A percentile compares a stretch with the other conserved stretches of the same genome.
Conservation (phyloP, 2,888 invertebrate genomes). For the Lithosia quadra region DNA sequence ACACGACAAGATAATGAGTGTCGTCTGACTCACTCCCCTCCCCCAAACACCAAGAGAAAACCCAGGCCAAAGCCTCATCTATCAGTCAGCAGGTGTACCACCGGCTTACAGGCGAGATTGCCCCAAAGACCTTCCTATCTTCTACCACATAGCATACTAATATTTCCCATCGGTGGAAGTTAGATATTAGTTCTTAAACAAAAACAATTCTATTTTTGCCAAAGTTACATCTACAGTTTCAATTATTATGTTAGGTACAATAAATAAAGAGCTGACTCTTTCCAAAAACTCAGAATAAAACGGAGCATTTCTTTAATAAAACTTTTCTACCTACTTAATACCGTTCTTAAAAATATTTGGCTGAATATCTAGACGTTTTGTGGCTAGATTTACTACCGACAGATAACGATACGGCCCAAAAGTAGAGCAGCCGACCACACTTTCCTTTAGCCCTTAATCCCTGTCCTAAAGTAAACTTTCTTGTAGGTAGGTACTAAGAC, state of each 20-base stretch:
- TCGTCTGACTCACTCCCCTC: too few species aligned
- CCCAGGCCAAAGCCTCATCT: too few species aligned
- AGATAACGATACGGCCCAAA: conserved; percentile 31
- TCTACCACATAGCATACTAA: too few species aligned
- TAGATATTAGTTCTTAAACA: background rate
- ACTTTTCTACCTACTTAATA: conserved; percentile 20
- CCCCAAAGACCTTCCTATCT: too few species aligned
- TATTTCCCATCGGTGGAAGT: too few species aligned
- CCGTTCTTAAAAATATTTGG: conserved; percentile 12
- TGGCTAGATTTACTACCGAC: conserved; percentile 35
- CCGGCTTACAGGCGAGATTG: too few species aligned
- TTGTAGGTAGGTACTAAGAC: conserved; percentile 31
- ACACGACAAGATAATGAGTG: background rate
- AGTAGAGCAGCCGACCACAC: conserved; percentile 39
- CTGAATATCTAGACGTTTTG: conserved; percentile 19
- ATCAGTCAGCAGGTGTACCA: too few species aligned
- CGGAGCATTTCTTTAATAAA: conserved; percentile 8
- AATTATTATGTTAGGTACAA: background rate
- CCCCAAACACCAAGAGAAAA: too few species aligned
- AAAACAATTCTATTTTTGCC: background rate
- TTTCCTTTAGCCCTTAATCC: conserved; percentile 41
- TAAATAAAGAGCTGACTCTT: conserved; percentile 12
- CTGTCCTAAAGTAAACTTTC: conserved; percentile 31
- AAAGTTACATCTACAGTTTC: background rate
- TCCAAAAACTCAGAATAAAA: conserved; percentile 11